Conservation (phyloP, 1,140 invertebrate genomes). For the Drosophila dunni region DNA sequence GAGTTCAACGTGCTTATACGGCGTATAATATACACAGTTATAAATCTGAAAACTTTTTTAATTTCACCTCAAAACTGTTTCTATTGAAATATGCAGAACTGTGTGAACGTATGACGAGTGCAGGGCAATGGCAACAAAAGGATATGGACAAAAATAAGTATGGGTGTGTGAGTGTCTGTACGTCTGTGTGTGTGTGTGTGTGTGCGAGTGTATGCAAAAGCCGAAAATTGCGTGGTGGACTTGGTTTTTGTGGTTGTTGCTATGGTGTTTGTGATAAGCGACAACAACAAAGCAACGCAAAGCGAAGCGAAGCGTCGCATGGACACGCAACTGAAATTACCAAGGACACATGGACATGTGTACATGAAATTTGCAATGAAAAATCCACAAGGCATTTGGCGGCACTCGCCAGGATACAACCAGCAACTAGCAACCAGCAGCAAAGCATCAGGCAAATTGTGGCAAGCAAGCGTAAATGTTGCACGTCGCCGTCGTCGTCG, state of each 20-base stretch:
- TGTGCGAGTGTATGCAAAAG: slow-evolving; percentile 56
- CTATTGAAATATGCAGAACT: neutral
- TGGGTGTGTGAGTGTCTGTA: slow-evolving; percentile 1
- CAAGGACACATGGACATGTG: slow-evolving; percentile 55
- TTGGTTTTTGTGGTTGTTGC: slow-evolving; percentile 45
- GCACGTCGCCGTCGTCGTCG: slow-evolving; percentile 46
- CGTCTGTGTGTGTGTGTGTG: neutral
- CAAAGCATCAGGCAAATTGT: slow-evolving; percentile 39
- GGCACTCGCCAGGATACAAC: neutral
- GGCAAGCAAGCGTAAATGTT: slow-evolving; percentile 59
- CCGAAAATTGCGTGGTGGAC: slow-evolving; percentile 65
- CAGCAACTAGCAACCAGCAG: neutral
- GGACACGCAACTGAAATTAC: slow-evolving; percentile 74
- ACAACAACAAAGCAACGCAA: slow-evolving; percentile 59
- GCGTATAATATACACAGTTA: neutral
- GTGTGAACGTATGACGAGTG: slow-evolving; percentile 16
- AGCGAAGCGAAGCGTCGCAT: slow-evolving; percentile 44
- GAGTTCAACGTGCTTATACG: too few relatives aligned
- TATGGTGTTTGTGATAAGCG: slow-evolving; percentile 59
- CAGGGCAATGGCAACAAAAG: slow-evolving; percentile 35
- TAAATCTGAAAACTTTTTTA: neutral
- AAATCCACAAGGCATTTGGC: slow-evolving; percentile 46
- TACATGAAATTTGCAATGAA: slow-evolving; percentile 31
- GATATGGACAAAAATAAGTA: neutral
- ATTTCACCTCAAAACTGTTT: neutral